Evolutionary conservation across 2,113 vertebrate species (phyloP).

Genomic region (Notarius quadriscutis): DNA sequence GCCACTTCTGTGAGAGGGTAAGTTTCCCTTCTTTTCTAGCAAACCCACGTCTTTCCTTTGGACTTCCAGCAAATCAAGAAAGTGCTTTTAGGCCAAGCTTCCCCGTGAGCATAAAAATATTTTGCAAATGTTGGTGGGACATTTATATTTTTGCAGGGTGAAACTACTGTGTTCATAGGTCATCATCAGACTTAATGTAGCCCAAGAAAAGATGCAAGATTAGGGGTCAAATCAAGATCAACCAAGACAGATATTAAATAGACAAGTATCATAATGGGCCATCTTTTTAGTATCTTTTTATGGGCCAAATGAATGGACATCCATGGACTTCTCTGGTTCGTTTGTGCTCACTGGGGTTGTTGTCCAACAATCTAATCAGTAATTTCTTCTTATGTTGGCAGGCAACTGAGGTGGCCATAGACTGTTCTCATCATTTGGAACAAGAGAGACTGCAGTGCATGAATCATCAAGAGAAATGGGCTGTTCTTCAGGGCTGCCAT

Average conservation of each 20-base stretch:
- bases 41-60: slow-evolving; percentile 59
- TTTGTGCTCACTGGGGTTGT: neutral
- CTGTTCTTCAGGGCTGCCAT: slow-evolving; percentile 75
- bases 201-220: neutral
- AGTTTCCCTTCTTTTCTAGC: slow-evolving; percentile 47
- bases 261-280: neutral
- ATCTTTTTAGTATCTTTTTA: neutral
- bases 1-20: slow-evolving; percentile 82
- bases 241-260: neutral
- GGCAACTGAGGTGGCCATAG: slow-evolving; percentile 65
- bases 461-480: slow-evolving; percentile 56
- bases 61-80: neutral
- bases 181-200: neutral
- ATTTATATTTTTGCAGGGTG: neutral
- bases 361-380: neutral
- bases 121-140: neutral
- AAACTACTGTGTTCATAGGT: neutral
- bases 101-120: too few species aligned
- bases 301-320: too few species aligned
- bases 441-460: slow-evolving; percentile 63
- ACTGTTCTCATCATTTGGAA: slow-evolving; percentile 72
- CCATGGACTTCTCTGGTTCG: neutral
- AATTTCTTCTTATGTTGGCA: neutral
- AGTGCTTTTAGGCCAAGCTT: neutral
- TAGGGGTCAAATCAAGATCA: neutral